Evolutionary conservation across 2,113 vertebrate species (phyloP).

Genomic region (Dryoscopus gambensis): DNA sequence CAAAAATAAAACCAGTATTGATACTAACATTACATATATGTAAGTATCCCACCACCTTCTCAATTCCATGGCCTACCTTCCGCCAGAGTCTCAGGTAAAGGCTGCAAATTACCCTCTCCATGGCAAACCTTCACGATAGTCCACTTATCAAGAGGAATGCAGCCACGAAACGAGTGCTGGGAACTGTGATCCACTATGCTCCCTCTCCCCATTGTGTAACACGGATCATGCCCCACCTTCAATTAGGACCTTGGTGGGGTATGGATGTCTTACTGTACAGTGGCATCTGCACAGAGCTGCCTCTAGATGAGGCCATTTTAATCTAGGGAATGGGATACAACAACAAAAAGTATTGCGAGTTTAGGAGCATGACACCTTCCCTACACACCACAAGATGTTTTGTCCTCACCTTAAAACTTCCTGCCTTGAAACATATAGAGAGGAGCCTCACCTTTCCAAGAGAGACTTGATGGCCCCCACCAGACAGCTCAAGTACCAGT

Average conservation of each 20-base stretch:
- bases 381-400: neutral
- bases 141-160: neutral
- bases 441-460: neutral
- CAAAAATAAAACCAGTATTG: neutral
- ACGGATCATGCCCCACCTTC: accelerated
- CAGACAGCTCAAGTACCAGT: neutral
- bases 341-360: neutral
- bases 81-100: neutral
- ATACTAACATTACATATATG: neutral
- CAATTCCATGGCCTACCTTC: neutral
- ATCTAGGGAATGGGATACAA: neutral
- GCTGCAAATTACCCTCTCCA: neutral
- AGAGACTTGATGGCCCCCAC: neutral
- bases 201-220: neutral
- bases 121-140: neutral
- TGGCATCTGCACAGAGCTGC: neutral
- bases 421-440: neutral
- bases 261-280: neutral
- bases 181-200: neutral
- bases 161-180: neutral
- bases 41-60: neutral
- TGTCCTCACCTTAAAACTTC: neutral
- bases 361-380: neutral
- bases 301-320: neutral
- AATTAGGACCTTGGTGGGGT: neutral